Evolutionary conservation across 2,113 vertebrate species (phyloP).

Genomic region (Poecilia latipinna): DNA sequence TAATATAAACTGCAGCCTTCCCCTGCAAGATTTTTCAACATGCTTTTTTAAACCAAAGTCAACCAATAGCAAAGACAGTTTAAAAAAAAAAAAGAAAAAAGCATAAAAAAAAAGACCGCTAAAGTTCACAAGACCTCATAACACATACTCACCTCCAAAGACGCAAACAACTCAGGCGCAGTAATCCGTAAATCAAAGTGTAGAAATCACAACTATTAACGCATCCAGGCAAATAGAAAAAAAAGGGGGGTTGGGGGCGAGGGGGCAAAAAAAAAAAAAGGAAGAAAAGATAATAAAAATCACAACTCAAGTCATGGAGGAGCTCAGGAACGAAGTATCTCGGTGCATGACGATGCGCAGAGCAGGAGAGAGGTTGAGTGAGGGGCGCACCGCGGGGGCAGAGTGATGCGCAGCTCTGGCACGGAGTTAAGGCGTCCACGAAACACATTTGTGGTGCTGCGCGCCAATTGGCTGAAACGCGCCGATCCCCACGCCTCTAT

Average conservation of each 20-base stretch:
- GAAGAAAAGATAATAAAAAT: slow-evolving; percentile 1
- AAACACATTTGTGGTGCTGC: slow-evolving; percentile 67
- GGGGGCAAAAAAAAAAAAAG: not conserved
- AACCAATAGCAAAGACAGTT: not conserved
- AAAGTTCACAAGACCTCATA: not conserved
- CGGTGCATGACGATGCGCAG: slow-evolving; percentile 27
- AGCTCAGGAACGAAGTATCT: slow-evolving; percentile 31
- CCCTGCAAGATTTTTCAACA: not conserved
- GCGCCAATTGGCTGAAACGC: slow-evolving; percentile 77
- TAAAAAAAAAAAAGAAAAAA: not conserved
- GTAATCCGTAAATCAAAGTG: slow-evolving; percentile 65
- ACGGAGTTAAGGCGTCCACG: slow-evolving; percentile 70
- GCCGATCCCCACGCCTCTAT: slow-evolving; percentile 13
- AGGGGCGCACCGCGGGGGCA: slow-evolving; percentile 29
- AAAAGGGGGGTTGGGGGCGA: not conserved
- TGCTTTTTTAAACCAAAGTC: not conserved
- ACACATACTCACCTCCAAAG: slow-evolving; percentile 56
- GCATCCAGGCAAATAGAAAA: slow-evolving; percentile 44
- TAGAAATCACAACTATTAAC: slow-evolving; percentile 51
- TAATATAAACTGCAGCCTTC: not conserved
- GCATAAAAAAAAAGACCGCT: not conserved
- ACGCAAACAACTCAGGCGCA: slow-evolving; percentile 14
- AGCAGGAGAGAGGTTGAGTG: not conserved
- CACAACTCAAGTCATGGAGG: slow-evolving; percentile 11
- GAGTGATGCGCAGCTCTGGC: slow-evolving; percentile 66